Evolutionary conservation across 2,113 vertebrate genomes (phyloP).

Genomic region (Pollachius pollachius): DNA sequence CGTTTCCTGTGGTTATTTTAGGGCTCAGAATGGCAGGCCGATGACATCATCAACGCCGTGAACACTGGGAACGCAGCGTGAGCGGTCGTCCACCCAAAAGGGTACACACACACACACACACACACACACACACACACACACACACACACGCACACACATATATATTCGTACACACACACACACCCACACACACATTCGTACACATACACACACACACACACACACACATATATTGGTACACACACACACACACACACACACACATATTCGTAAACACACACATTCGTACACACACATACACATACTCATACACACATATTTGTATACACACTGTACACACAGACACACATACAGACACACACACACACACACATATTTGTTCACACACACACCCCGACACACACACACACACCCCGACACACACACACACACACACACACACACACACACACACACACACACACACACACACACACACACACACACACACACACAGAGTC

Average conservation of each 20-base stretch:
- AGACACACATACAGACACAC: too few relatives aligned
- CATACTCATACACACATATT: too few relatives aligned
- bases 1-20: conserved; percentile 66
- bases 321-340: too few relatives aligned
- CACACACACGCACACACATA: background rate
- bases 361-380: too few relatives aligned
- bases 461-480: conserved; percentile 9
- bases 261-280: background rate
- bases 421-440: too few relatives aligned
- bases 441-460: too few relatives aligned
- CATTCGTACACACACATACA: background rate
- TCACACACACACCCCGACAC: too few relatives aligned
- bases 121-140: conserved; percentile 2
- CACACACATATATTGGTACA: background rate
- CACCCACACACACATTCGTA: background rate
- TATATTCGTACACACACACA: background rate
- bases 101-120: conserved; percentile 9
- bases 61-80: conserved; percentile 43
- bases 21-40: conserved; percentile 27
- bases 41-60: conserved; percentile 44
- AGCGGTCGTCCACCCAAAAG: background rate
- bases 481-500: conserved; percentile 12
- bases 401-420: too few relatives aligned
- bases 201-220: conserved; percentile 14
- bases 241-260: conserved; percentile 1